Percentiles rank a stretch among this genome's conserved stretches.
These are phyloP conservation scores for Gnathonemus echidnorhynchus DNA, from an alignment of 2,113 vertebrate genomes.

Conservation along the genomic window DNA sequence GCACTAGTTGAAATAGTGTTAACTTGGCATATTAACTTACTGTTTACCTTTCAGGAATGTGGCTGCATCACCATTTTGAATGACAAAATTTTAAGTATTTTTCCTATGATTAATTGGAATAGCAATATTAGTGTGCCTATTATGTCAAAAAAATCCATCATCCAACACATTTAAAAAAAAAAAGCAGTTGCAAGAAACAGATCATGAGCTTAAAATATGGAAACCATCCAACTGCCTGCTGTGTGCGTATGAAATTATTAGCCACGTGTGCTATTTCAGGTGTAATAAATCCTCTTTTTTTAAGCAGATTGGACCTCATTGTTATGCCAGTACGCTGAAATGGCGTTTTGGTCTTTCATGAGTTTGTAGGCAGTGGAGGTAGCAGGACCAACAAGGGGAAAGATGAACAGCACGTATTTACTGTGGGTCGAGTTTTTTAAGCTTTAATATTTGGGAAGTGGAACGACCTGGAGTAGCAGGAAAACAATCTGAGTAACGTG, in stretches of 20 bases:
- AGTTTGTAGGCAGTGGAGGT: background rate
- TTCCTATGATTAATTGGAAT: background rate
- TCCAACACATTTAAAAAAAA: background rate
- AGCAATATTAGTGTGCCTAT: background rate
- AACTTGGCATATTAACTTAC: background rate
- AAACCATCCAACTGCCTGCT: background rate
- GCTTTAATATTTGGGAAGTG: background rate
- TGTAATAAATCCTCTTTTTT: background rate
- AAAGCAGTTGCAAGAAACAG: background rate
- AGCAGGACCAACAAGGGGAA: background rate
- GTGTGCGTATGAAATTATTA: background rate
- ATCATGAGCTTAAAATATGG: background rate
- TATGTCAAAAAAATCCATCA: background rate
- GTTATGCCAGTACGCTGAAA: background rate
- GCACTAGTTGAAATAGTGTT: background rate
- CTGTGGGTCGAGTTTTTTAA: background rate
- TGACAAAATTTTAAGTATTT: background rate
- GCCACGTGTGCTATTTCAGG: background rate
- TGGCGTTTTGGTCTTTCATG: background rate
- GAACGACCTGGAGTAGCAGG: background rate
- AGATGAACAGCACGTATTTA: background rate
- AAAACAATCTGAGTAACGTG: conserved; percentile 31
- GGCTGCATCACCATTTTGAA: background rate
- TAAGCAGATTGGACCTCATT: background rate
- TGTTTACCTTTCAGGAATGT: background rate